phyloP scores from a whole-genome alignment of 2,113 vertebrate species.

The Guaruba guarouba region DNA sequence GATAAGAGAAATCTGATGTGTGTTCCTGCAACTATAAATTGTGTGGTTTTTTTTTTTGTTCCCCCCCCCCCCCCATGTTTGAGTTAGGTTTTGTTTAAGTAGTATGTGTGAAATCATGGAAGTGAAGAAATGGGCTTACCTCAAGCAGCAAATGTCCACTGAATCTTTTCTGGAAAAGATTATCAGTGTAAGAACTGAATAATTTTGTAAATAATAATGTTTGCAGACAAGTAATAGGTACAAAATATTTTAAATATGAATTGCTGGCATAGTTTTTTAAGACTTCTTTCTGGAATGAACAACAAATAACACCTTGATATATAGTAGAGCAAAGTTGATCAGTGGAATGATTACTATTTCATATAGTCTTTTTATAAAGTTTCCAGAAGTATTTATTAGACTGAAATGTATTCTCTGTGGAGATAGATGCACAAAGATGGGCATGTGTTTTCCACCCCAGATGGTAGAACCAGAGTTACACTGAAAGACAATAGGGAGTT shows the following conservation, averaged over 20 bases:
- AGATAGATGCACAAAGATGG: background rate
- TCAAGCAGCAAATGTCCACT: background rate
- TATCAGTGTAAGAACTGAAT: background rate
- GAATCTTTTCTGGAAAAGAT: background rate
- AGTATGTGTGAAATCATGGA: background rate
- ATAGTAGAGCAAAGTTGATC: background rate
- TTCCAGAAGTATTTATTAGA: background rate
- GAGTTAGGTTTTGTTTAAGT: background rate
- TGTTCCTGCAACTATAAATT: background rate
- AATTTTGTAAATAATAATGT: background rate
- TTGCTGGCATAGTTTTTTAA: background rate
- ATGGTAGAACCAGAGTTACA: background rate
- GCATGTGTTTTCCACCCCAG: background rate
- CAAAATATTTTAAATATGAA: background rate
- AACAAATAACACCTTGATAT: background rate
- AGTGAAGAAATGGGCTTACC: background rate
- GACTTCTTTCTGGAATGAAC: background rate
- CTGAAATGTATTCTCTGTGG: background rate
- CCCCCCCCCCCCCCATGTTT: background rate
- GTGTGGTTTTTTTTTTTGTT: background rate
- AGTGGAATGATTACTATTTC: background rate
- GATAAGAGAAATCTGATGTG: background rate
- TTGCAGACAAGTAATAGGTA: background rate
- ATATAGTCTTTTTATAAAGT: background rate
- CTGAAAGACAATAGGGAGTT: background rate